Percentiles rank a stretch among this genome's conserved stretches.
phyloP scores from a whole-genome alignment of 2,888 invertebrate genomes.

The Apotomis capreana region DNA sequence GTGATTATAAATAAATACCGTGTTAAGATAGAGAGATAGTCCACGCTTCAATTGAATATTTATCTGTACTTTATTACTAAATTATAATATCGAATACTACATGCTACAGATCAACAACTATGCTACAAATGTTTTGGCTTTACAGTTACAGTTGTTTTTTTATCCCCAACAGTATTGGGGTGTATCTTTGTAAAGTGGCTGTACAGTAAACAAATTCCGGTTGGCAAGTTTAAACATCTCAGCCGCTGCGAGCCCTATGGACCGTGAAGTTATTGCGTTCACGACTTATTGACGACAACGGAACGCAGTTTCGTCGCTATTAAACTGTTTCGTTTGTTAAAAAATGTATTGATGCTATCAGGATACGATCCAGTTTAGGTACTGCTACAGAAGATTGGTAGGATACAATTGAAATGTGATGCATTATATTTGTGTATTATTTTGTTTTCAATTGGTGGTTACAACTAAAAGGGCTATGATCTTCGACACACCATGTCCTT shows the following conservation, averaged over 20 bases:
- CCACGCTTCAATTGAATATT: too few relatives aligned
- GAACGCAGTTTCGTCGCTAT: constrained; percentile 33
- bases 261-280: constrained; percentile 68
- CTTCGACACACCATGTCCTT: too few relatives aligned
- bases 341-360: constrained; percentile 48
- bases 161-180: constrained; percentile 39
- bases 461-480: too few relatives aligned
- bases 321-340: constrained; percentile 43
- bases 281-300: constrained; percentile 61
- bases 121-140: neutral
- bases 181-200: constrained; percentile 52
- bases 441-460: too few relatives aligned
- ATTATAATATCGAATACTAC: too few relatives aligned
- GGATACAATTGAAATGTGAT: neutral
- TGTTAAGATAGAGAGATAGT: too few relatives aligned
- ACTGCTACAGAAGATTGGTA: neutral
- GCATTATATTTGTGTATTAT: too few relatives aligned
- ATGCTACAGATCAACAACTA: too few relatives aligned
- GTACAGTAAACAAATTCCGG: constrained; percentile 63
- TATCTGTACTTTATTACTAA: too few relatives aligned
- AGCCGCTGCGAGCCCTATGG: constrained; percentile 63
- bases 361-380: constrained; percentile 29
- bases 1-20: too few relatives aligned
- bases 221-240: constrained; percentile 65
- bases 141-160: constrained; percentile 13